These are phyloP conservation scores for Penaeus vannamei DNA, from an alignment of 1,140 invertebrate species.

Conservation along the genomic window DNA sequence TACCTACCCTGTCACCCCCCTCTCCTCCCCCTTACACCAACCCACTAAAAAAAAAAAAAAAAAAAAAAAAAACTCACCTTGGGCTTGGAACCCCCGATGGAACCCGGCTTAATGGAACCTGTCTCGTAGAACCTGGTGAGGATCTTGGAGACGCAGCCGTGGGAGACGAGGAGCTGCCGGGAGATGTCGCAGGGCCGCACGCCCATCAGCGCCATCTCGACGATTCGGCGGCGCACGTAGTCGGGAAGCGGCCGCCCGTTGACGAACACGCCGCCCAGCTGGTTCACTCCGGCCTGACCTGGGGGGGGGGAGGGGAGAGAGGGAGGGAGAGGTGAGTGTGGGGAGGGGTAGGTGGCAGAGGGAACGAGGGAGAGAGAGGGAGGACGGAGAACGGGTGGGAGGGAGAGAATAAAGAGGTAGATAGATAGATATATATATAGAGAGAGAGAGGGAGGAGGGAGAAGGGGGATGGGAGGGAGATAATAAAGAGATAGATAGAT, in stretches of 20 bases:
- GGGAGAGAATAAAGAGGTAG: too few species aligned
- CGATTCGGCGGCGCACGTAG: slow-evolving; percentile 91
- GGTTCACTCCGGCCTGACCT: slow-evolving; percentile 96
- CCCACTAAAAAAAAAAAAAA: too few species aligned
- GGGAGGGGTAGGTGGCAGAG: too few species aligned
- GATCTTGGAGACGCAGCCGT: slow-evolving; percentile 96
- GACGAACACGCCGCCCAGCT: slow-evolving; percentile 72
- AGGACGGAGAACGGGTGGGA: too few species aligned
- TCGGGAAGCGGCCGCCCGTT: slow-evolving; percentile 95
- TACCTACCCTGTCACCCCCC: not conserved
- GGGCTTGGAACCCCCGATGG: slow-evolving; percentile 95
- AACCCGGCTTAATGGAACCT: slow-evolving; percentile 93
- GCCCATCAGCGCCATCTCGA: slow-evolving; percentile 86
- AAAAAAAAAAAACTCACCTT: slow-evolving; percentile 77
- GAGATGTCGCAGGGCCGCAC: slow-evolving; percentile 97
- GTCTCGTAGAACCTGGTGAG: slow-evolving; percentile 91
- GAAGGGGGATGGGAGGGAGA: too few species aligned
- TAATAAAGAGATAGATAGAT: too few species aligned
- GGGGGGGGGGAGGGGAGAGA: slow-evolving; percentile 59
- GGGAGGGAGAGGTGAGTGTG: too few species aligned
- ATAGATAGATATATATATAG: too few species aligned
- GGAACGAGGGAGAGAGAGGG: too few species aligned
- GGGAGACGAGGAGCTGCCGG: slow-evolving; percentile 92
- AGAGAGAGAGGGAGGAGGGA: too few species aligned
- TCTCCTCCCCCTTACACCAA: not conserved